Percentiles rank a stretch among this genome's conserved stretches.
These are phyloP conservation scores for Rhyacophila evoluta DNA, from an alignment of 2,888 invertebrate genomes.

Conservation along the genomic window DNA sequence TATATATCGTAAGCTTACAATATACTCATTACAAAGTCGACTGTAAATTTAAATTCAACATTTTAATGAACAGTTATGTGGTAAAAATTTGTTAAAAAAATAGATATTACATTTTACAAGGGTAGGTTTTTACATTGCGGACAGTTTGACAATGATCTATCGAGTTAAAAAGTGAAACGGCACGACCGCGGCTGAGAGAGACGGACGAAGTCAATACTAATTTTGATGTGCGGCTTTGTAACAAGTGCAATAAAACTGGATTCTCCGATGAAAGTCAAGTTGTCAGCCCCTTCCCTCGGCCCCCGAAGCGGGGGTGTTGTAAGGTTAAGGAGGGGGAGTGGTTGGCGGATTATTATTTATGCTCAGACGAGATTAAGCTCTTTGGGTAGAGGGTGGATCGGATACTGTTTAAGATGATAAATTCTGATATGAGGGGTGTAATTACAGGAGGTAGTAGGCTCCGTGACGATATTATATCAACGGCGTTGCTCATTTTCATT, in stretches of 20 bases:
- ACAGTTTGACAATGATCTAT: not conserved
- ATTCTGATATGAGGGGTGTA: not conserved
- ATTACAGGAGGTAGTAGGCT: not conserved
- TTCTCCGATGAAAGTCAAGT: not conserved
- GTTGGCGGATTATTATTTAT: constrained; percentile 12
- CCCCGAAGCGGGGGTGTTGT: not conserved
- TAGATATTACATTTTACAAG: too few relatives aligned
- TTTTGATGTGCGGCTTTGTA: constrained; percentile 15
- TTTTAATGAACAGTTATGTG: too few relatives aligned
- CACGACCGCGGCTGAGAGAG: not conserved
- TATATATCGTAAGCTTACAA: too few relatives aligned
- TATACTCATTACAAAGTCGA: too few relatives aligned
- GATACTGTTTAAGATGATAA: not conserved
- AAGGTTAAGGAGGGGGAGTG: not conserved
- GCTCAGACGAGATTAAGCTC: not conserved
- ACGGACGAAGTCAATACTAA: not conserved
- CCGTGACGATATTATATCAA: not conserved
- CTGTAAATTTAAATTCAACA: too few relatives aligned
- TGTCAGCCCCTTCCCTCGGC: not conserved
- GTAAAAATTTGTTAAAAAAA: too few relatives aligned
- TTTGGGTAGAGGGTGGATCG: not conserved
- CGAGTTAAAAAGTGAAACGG: not conserved
- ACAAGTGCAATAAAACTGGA: constrained; percentile 20
- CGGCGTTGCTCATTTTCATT: not conserved
- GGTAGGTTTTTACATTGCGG: not conserved